Evolutionary conservation across 2,888 invertebrate species (phyloP).

Genomic region (Ernsta delagoae): DNA sequence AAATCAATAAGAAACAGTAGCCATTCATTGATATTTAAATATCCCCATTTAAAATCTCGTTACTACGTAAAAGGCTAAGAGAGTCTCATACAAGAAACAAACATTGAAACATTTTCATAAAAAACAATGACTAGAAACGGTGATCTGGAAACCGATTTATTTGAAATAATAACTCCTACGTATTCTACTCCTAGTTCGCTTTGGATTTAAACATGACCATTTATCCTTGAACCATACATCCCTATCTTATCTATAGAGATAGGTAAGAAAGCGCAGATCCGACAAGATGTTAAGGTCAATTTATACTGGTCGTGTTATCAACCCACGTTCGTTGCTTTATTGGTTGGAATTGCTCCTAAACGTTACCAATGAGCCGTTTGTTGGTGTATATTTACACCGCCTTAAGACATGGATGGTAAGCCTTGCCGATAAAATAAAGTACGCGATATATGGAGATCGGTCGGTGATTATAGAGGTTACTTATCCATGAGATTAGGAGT

Average conservation of each 20-base stretch:
- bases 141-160: constrained; percentile 46
- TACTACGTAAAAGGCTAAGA: neutral
- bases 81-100: neutral
- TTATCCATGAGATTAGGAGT: constrained; percentile 41
- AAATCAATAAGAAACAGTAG: too few relatives aligned
- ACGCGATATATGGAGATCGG: constrained; percentile 63
- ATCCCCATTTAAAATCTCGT: neutral
- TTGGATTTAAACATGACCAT: constrained; percentile 54
- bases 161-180: constrained; percentile 72
- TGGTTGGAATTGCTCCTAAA: constrained; percentile 82
- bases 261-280: constrained; percentile 31
- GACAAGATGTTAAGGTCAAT: constrained; percentile 52
- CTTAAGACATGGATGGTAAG: constrained; percentile 63
- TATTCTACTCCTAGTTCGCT: constrained; percentile 61
- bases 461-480: constrained; percentile 19
- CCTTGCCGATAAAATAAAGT: constrained; percentile 66
- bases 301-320: constrained; percentile 60
- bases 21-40: constrained; percentile 7
- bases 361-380: constrained; percentile 80
- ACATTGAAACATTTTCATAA: constrained; percentile 6
- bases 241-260: constrained; percentile 36
- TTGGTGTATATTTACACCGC: constrained; percentile 79
- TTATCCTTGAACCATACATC: constrained; percentile 38
- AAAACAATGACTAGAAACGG: constrained; percentile 19
- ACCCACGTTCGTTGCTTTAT: constrained; percentile 80